Conservation (phyloP, 1,140 invertebrate species). For the Gonioctena quinquepunctata region DNA sequence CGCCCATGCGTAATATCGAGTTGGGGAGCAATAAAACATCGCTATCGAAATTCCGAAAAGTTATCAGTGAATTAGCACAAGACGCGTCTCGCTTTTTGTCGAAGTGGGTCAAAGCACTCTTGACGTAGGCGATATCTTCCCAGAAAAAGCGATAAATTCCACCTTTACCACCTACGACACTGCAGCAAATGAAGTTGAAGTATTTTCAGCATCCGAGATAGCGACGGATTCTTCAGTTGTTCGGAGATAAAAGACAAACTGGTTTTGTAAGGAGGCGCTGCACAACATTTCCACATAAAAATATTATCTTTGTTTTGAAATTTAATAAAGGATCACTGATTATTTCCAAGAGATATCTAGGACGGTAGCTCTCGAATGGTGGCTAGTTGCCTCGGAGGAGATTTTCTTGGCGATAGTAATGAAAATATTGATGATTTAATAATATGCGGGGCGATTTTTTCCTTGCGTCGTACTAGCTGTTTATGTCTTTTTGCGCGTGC, state of each 20-base stretch:
- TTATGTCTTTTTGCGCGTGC: neutral
- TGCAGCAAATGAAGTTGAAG: neutral
- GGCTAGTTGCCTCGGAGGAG: neutral
- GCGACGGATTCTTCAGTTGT: neutral
- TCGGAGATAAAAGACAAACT: neutral
- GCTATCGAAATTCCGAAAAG: neutral
- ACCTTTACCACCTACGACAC: neutral
- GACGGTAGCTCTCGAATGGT: conserved; percentile 7
- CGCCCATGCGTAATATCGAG: too few species aligned
- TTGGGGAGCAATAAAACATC: too few species aligned
- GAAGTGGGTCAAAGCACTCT: neutral
- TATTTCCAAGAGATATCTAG: conserved; percentile 7
- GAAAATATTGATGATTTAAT: conserved; percentile 3
- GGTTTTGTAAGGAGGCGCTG: neutral
- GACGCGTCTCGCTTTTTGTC: neutral
- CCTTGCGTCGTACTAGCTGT: neutral
- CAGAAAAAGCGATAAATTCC: neutral
- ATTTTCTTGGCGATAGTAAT: neutral
- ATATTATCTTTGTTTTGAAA: neutral
- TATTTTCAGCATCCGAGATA: neutral
- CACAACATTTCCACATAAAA: neutral
- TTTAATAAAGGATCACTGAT: neutral
- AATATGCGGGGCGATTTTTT: neutral
- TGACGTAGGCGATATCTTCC: neutral
- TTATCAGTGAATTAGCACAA: neutral